These are phyloP conservation scores for Eupithecia exiguata DNA, from an alignment of 2,888 invertebrate genomes.

Conservation along the genomic window DNA sequence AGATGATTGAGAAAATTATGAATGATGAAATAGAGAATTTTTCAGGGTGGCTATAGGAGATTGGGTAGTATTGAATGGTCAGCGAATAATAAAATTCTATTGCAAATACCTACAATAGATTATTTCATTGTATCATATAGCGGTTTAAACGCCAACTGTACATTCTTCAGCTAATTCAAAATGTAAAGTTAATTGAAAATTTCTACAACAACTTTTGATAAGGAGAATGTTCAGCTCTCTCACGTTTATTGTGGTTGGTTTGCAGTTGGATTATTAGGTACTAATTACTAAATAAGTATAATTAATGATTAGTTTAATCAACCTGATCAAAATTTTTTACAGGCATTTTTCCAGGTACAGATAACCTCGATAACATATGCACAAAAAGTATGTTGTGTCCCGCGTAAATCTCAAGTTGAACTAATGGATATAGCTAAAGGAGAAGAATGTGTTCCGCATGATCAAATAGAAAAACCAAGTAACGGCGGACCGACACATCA, in stretches of 20 bases:
- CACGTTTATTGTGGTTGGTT: conserved; percentile 59
- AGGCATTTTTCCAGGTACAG: conserved; percentile 1
- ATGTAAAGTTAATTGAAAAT: conserved; percentile 58
- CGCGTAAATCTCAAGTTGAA: neutral
- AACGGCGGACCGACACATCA: conserved; percentile 1
- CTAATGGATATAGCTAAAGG: neutral
- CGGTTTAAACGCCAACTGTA: conserved; percentile 33
- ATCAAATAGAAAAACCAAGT: neutral
- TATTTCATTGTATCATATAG: neutral
- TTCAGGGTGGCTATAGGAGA: neutral
- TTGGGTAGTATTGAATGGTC: neutral
- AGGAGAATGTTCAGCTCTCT: conserved; percentile 61
- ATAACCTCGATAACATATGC: neutral
- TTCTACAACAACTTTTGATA: conserved; percentile 55
- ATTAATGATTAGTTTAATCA: neutral
- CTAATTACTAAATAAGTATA: neutral
- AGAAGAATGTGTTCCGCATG: neutral
- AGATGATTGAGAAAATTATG: no score
- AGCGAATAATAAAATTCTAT: neutral
- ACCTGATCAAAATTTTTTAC: neutral
- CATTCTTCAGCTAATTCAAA: conserved; percentile 28
- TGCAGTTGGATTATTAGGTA: conserved; percentile 3
- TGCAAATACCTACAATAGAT: neutral
- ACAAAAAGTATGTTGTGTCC: conserved; percentile 7
- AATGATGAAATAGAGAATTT: no score